Evolutionary conservation across 2,888 invertebrate species (phyloP).

Genomic region (Diarsia mendica): DNA sequence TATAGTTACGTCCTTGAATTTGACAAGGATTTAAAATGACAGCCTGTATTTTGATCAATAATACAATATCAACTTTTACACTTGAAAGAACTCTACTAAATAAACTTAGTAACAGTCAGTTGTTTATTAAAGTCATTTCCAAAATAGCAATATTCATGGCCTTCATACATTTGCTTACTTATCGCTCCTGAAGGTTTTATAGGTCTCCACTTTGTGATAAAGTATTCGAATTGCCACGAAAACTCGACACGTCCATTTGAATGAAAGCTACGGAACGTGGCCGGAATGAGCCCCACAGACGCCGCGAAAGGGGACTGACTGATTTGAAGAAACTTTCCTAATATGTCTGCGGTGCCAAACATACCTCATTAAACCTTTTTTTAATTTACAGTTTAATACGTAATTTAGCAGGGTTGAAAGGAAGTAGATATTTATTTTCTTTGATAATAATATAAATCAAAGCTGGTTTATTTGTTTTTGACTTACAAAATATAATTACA

Average conservation of each 20-base stretch:
- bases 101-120: conserved; percentile 17
- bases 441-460: no score
- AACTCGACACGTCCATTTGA: conserved; percentile 75
- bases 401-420: not conserved
- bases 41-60: not conserved
- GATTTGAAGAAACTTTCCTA: conserved; percentile 67
- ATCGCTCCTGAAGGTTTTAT: conserved; percentile 63
- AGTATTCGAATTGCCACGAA: conserved; percentile 74
- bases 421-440: no score
- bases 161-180: conserved; percentile 59
- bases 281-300: conserved; percentile 67
- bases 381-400: not conserved
- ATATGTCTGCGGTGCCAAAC: conserved; percentile 45
- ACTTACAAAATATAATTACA: no score
- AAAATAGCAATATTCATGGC: conserved; percentile 36
- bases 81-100: conserved; percentile 3
- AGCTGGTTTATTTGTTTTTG: no score
- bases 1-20: no score
- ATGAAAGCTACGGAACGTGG: conserved; percentile 76
- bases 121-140: conserved; percentile 8
- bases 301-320: conserved; percentile 57
- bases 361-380: conserved; percentile 40
- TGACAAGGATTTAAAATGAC: no score
- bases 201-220: conserved; percentile 73
- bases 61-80: not conserved